These are phyloP conservation scores for Heliocidaris erythrogramma DNA, from an alignment of 35 echinoderm and acorn worm genomes.

Conservation along the genomic window DNA sequence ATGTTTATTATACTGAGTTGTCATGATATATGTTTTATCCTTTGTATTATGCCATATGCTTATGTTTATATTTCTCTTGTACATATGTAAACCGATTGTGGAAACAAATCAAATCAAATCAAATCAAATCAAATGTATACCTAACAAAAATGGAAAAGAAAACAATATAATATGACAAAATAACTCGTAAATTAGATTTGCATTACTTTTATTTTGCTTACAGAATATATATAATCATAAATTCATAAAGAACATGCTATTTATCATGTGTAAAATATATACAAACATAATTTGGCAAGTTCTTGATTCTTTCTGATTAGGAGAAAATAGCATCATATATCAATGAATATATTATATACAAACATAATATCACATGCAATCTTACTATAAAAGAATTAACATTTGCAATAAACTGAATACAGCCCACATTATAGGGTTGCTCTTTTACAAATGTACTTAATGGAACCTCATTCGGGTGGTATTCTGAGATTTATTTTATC, in stretches of 20 bases:
- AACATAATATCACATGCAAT: not conserved
- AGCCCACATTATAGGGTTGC: not conserved
- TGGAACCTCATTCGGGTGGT: no score
- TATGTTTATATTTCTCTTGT: no score
- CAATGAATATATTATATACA: not conserved
- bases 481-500: no score
- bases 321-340: not conserved
- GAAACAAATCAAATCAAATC: no score
- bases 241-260: not conserved
- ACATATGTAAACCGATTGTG: no score
- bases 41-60: no score
- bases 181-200: not conserved
- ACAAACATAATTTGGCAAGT: conserved; percentile 18
- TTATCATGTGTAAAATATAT: not conserved
- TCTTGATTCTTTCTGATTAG: not conserved
- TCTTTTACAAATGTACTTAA: no score
- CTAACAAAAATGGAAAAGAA: no score
- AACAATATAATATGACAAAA: not conserved
- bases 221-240: not conserved
- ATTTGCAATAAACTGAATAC: not conserved
- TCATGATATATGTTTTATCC: no score
- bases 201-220: not conserved
- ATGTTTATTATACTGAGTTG: no score
- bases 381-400: not conserved
- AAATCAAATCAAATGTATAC: no score